Conservation (phyloP, 2,113 vertebrate genomes). For the Melanerpes aurifrons region DNA sequence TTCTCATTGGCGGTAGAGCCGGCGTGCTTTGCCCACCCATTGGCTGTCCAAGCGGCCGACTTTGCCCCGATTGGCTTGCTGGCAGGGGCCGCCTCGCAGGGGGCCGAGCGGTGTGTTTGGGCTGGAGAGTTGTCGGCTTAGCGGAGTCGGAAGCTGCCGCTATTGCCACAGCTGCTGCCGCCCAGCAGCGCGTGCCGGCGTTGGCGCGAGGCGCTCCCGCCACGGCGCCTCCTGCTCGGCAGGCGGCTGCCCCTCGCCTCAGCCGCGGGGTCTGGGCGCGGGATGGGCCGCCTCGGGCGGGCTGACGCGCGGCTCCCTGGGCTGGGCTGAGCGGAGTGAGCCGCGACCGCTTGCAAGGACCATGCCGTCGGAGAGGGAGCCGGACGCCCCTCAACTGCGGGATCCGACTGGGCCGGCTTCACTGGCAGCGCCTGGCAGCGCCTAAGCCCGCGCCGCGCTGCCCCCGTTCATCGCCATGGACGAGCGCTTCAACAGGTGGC, state of each 20-base stretch:
- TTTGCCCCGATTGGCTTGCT: background rate
- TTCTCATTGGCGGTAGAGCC: background rate
- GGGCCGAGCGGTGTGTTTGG: slow-evolving; percentile 5
- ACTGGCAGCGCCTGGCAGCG: background rate
- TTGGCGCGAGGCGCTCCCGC: background rate
- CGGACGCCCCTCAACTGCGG: background rate
- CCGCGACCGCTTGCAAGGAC: background rate
- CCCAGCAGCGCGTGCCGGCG: background rate
- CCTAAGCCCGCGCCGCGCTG: slow-evolving; percentile 34
- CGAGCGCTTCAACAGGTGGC: slow-evolving; percentile 92
- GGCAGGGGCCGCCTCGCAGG: background rate
- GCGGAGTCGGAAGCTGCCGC: background rate
- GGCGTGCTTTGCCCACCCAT: background rate
- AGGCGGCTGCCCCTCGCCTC: background rate
- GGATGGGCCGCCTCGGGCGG: background rate
- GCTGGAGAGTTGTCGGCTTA: background rate
- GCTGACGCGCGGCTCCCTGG: background rate
- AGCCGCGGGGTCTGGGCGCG: background rate
- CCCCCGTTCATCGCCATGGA: slow-evolving; percentile 82
- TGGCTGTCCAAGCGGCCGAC: background rate
- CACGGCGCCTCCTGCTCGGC: background rate
- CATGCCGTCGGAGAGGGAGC: background rate
- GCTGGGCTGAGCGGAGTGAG: background rate
- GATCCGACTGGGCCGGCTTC: background rate
- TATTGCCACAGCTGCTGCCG: background rate